A percentile compares a stretch with the other conserved stretches of the same genome.
Conservation (phyloP, 2,113 vertebrate genomes). For the Cairina moschata region DNA sequence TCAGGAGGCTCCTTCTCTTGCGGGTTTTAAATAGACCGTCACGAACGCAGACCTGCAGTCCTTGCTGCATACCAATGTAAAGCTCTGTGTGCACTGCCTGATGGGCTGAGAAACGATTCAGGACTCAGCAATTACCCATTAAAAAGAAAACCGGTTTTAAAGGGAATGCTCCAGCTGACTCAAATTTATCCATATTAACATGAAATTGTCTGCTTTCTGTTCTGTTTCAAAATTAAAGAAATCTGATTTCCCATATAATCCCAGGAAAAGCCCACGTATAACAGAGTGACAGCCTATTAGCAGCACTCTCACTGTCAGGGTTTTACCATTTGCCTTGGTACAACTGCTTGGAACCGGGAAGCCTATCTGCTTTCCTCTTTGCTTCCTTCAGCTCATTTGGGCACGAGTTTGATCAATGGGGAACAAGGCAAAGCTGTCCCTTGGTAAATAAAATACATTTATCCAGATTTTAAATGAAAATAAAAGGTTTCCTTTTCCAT, state of each 20-base stretch:
- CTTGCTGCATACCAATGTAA: conserved; percentile 8
- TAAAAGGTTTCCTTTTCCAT: not conserved
- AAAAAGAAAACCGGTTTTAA: not conserved
- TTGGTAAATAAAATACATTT: not conserved
- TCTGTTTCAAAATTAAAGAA: not conserved
- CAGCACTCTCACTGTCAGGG: not conserved
- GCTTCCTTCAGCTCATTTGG: no score
- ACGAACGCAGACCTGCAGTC: conserved; percentile 26
- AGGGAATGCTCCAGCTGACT: not conserved
- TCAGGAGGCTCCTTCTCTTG: conserved; percentile 40
- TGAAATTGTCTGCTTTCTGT: not conserved
- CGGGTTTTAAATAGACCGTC: conserved; percentile 59
- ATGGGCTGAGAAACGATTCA: not conserved
- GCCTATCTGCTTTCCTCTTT: not conserved
- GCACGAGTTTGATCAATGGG: not conserved
- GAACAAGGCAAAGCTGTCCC: not conserved
- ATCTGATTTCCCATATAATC: not conserved
- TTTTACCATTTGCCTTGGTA: not conserved
- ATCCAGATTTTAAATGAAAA: no score
- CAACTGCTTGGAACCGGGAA: not conserved
- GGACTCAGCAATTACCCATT: not conserved
- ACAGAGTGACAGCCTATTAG: not conserved
- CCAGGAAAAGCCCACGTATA: not conserved
- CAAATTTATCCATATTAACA: not conserved
- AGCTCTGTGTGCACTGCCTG: not conserved